A percentile compares a stretch with the other conserved stretches of the same genome.
Conservation (phyloP, 2,113 vertebrate genomes). For the Erinaceus europaeus region DNA sequence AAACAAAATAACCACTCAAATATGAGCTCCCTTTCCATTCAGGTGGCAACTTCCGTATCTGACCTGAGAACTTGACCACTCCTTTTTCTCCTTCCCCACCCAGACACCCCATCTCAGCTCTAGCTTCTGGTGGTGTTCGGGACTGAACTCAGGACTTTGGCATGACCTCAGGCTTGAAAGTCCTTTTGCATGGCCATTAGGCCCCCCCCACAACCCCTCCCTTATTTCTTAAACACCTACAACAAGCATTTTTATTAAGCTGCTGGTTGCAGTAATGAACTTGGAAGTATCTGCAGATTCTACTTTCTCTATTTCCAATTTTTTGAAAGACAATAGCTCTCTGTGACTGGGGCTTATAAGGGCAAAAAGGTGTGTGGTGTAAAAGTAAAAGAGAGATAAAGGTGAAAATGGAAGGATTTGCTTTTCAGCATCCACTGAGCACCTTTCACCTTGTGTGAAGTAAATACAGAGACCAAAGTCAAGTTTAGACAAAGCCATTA, state of each 20-base stretch:
- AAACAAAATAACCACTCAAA: neutral
- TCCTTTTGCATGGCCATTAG: too few species aligned
- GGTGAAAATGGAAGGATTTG: neutral
- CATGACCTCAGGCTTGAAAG: too few species aligned
- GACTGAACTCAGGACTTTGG: too few species aligned
- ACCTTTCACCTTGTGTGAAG: neutral
- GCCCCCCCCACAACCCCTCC: too few species aligned
- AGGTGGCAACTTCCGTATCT: neutral
- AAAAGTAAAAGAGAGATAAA: neutral
- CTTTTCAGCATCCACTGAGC: neutral
- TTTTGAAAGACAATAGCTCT: neutral
- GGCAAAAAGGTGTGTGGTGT: neutral
- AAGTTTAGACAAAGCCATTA: slow-evolving; percentile 6
- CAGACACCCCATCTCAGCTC: too few species aligned
- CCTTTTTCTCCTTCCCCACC: too few species aligned
- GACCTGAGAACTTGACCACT: too few species aligned
- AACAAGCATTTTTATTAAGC: too few species aligned
- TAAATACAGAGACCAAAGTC: neutral
- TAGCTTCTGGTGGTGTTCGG: too few species aligned
- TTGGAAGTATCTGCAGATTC: slow-evolving; percentile 9
- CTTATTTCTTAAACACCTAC: neutral
- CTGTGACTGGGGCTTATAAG: neutral
- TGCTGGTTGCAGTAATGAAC: too few species aligned
- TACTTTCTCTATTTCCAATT: slow-evolving; percentile 7
- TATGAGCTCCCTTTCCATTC: neutral